Percentiles rank a stretch among this genome's conserved stretches.
Evolutionary conservation across 2,113 vertebrate species (phyloP).

Genomic region (Dolichallabes microphthalmus): DNA sequence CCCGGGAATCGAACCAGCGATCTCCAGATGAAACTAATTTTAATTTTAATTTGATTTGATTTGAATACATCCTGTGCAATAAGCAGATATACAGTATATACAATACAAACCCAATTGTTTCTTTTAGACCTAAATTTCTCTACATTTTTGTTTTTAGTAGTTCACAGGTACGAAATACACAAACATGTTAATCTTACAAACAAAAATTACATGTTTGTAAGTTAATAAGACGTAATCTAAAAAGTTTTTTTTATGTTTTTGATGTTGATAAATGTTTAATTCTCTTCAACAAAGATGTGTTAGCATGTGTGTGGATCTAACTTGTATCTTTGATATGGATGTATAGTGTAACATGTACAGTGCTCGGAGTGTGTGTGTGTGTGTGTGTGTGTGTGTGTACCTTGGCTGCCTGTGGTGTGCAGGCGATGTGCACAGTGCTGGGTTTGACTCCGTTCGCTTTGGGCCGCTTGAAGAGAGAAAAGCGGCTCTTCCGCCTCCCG

Average conservation of each 20-base stretch:
- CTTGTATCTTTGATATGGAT: neutral
- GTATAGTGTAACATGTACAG: no score
- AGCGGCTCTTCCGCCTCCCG: constrained; percentile 96
- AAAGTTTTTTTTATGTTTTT: neutral
- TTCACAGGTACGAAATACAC: neutral
- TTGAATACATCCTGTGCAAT: no score
- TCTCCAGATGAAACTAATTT: no score
- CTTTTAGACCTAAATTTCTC: neutral
- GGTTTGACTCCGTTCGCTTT: constrained; percentile 98
- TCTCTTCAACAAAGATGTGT: neutral
- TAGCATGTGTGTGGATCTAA: neutral
- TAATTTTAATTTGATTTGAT: no score
- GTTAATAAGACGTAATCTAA: neutral
- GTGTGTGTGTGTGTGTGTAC: constrained; percentile 71
- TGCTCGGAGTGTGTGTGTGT: constrained; percentile 32
- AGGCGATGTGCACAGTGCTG: constrained; percentile 95
- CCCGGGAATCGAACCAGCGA: no score
- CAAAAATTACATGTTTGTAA: neutral
- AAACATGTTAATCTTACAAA: neutral
- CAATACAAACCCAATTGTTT: neutral
- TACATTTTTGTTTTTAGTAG: neutral
- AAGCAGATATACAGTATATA: no score
- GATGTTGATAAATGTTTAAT: neutral
- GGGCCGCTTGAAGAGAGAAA: constrained; percentile 92
- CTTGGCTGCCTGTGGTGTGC: constrained; percentile 98